A percentile compares a stretch with the other conserved stretches of the same genome.
These are phyloP conservation scores for Rotaria sp. DNA, from an alignment of 2,888 invertebrate genomes.

Conservation along the genomic window DNA sequence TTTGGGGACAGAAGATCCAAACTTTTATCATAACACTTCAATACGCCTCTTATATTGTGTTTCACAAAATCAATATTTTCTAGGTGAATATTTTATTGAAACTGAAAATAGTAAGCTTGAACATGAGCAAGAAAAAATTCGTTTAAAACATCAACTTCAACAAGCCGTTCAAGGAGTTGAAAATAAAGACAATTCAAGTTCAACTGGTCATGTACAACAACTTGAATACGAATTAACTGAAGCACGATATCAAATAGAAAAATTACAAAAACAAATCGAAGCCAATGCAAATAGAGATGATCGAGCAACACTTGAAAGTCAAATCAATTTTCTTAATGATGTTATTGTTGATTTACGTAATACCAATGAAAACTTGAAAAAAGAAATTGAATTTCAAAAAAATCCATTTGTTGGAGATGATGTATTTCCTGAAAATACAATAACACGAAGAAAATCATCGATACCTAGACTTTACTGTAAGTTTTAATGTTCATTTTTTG, in stretches of 20 bases:
- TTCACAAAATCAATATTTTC: background rate
- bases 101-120: background rate
- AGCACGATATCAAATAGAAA: conserved; percentile 17
- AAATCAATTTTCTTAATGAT: conserved; percentile 1
- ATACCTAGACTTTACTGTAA: background rate
- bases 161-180: background rate
- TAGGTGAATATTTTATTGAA: background rate
- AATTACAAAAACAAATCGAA: background rate
- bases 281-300: background rate
- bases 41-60: too few species aligned
- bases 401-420: background rate
- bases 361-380: conserved; percentile 5
- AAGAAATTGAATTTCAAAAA: background rate
- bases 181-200: background rate
- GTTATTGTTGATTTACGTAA: conserved; percentile 12
- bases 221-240: conserved; percentile 19
- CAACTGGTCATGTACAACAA: background rate
- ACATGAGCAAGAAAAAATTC: conserved; percentile 14
- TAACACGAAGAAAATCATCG: background rate
- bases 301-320: background rate
- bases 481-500: too few species aligned
- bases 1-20: too few species aligned
- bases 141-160: conserved; percentile 3
- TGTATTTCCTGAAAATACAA: background rate
- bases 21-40: too few species aligned